phyloP scores from a whole-genome alignment of 2,797 vertebrate genomes.

The Champsocephalus esox region DNA sequence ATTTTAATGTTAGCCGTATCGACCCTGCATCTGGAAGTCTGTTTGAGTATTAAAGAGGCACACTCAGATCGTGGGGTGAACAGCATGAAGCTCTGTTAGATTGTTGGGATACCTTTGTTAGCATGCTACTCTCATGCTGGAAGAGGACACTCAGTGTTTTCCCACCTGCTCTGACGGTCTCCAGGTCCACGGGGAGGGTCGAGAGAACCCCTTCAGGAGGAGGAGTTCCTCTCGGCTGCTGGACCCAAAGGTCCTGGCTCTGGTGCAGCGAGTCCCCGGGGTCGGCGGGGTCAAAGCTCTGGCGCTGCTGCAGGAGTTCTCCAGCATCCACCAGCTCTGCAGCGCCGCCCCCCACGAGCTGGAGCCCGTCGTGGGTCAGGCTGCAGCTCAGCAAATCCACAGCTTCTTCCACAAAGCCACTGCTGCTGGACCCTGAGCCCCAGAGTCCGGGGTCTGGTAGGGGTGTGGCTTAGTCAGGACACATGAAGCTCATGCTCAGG shows the following conservation, averaged over 20 bases:
- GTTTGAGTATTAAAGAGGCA: too few species aligned
- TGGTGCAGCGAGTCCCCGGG: conserved; percentile 89
- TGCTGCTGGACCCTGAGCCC: conserved; percentile 15
- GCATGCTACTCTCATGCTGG: fast-evolving
- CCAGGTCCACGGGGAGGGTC: conserved; percentile 87
- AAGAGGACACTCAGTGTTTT: too few species aligned
- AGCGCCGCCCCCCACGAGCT: conserved; percentile 80
- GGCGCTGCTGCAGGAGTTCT: conserved; percentile 87
- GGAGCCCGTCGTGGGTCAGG: conserved; percentile 84
- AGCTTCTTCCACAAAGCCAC: conserved; percentile 81
- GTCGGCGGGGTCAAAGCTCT: conserved; percentile 90
- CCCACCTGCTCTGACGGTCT: neutral
- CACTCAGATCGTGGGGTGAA: too few species aligned
- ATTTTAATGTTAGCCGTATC: too few species aligned
- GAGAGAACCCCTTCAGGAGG: conserved; percentile 88
- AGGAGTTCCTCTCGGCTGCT: conserved; percentile 63
- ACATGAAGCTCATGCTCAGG: too few species aligned
- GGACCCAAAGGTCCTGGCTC: conserved; percentile 81
- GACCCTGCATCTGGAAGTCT: too few species aligned
- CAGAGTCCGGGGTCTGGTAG: neutral
- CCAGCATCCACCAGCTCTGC: conserved; percentile 88
- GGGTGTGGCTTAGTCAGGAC: too few species aligned
- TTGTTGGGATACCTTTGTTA: too few species aligned
- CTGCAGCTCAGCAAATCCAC: conserved; percentile 83
- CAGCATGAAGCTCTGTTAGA: too few species aligned